Percentiles rank a stretch among this genome's conserved stretches.
Evolutionary conservation across 2,888 invertebrate species (phyloP).

Genomic region (Pyrrhosoma nymphula): DNA sequence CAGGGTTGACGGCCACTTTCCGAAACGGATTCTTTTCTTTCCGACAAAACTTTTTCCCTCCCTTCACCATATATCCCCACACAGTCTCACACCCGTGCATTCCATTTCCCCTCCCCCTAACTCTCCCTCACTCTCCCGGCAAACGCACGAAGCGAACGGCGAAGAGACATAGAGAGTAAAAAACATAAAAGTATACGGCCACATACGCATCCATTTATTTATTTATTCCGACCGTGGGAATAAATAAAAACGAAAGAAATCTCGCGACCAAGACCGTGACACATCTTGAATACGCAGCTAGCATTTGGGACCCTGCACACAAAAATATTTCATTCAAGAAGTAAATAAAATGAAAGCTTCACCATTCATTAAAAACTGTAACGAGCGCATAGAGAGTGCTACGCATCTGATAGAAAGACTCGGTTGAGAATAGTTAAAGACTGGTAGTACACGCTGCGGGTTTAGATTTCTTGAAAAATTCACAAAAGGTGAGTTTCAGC

Average conservation of each 20-base stretch:
- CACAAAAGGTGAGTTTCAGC: no score
- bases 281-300: no score
- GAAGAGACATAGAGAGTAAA: not conserved
- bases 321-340: no score
- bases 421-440: no score
- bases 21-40: not conserved
- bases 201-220: not conserved
- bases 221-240: not conserved
- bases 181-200: not conserved
- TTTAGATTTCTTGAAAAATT: no score
- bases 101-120: no score
- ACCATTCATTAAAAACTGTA: no score
- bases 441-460: no score
- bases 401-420: no score
- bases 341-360: no score
- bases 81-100: not conserved
- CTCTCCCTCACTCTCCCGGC: not conserved
- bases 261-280: not conserved
- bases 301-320: no score
- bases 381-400: no score
- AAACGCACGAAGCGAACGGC: not conserved
- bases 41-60: not conserved
- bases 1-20: constrained; percentile 52
- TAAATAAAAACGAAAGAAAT: not conserved
- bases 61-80: not conserved